Evolutionary conservation across 2,888 invertebrate species (phyloP).

Genomic region (Lepidocyrtoides sp.): DNA sequence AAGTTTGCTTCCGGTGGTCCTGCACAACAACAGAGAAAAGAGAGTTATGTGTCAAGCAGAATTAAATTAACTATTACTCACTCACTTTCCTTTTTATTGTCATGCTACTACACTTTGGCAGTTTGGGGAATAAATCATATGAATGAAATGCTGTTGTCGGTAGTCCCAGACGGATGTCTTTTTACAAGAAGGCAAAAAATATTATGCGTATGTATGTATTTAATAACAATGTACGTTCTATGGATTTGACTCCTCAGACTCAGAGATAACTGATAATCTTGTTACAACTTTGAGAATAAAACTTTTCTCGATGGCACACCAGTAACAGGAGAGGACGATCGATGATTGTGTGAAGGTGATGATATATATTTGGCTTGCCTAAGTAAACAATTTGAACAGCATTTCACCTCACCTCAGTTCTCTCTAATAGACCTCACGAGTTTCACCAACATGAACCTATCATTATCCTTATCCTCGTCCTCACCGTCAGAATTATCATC

Average conservation of each 20-base stretch:
- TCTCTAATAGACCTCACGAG: too few relatives aligned
- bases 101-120: neutral
- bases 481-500: neutral
- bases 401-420: neutral
- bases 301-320: neutral
- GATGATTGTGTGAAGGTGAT: conserved; percentile 15
- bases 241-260: neutral
- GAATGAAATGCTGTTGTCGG: neutral
- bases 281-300: neutral
- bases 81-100: neutral
- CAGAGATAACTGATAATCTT: neutral
- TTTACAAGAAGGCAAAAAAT: too few relatives aligned
- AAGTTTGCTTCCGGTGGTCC: conserved; percentile 94
- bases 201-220: neutral
- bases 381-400: neutral
- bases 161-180: too few relatives aligned
- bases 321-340: neutral
- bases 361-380: neutral
- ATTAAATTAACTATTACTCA: conserved; percentile 27
- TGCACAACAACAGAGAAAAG: conserved; percentile 83
- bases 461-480: too few relatives aligned
- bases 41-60: neutral
- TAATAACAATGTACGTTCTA: neutral
- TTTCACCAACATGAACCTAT: neutral
- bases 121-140: neutral